phyloP scores from a whole-genome alignment of 2,888 invertebrate species.

The Iphiclides podalirius region DNA sequence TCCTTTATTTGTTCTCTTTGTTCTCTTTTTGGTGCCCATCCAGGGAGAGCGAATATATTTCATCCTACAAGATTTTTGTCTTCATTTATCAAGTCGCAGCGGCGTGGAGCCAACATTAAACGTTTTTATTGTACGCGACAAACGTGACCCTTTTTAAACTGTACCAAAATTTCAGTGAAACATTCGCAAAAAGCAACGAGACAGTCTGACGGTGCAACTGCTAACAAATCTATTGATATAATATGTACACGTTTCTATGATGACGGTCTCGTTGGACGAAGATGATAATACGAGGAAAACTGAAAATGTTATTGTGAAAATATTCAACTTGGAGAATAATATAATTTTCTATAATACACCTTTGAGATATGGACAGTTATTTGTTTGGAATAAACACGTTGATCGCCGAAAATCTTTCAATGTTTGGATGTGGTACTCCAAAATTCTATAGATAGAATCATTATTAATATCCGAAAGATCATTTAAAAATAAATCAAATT shows the following conservation, averaged over 20 bases:
- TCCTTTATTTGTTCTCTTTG: conserved; percentile 14
- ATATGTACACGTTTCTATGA: background rate
- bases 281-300: conserved; percentile 10
- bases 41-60: conserved; percentile 8
- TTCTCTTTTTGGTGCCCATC: conserved; percentile 6
- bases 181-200: no score
- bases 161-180: no score
- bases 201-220: no score
- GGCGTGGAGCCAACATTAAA: background rate
- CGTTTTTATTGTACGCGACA: no score
- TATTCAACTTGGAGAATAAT: conserved; percentile 39
- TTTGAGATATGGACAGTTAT: conserved; percentile 62
- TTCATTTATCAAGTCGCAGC: conserved; percentile 1
- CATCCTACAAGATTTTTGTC: conserved; percentile 4
- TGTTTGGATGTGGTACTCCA: conserved; percentile 25
- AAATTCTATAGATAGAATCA: no score
- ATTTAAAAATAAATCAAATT: no score
- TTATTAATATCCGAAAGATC: no score
- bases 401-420: conserved; percentile 18
- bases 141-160: no score
- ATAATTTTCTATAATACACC: conserved; percentile 57
- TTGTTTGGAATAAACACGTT: conserved; percentile 55
- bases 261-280: background rate
- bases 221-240: background rate
- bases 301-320: conserved; percentile 27